Percentiles rank a stretch among this genome's conserved stretches.
Conservation (phyloP, 1,140 invertebrate genomes). For the Chrysoperla carnea region DNA sequence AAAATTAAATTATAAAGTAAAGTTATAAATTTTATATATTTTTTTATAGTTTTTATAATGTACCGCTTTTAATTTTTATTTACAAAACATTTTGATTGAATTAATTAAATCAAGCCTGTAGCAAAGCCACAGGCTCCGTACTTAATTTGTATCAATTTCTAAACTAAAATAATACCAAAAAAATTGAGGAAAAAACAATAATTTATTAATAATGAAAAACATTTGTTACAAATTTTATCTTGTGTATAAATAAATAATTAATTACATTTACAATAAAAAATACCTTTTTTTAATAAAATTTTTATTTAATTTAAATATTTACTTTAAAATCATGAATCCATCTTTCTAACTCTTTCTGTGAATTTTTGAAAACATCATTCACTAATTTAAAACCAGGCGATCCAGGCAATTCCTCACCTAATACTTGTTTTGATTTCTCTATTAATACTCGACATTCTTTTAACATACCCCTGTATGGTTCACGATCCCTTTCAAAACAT, state of each 20-base stretch:
- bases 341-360: constrained; percentile 16
- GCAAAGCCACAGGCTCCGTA: no score
- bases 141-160: no score
- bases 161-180: neutral
- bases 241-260: neutral
- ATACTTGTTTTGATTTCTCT: constrained; percentile 22
- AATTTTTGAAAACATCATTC: constrained; percentile 19
- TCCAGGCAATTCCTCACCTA: constrained; percentile 28
- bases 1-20: no score
- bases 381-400: constrained; percentile 28
- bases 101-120: no score
- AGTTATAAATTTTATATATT: no score
- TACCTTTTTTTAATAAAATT: neutral
- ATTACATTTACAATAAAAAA: neutral
- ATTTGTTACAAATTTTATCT: neutral
- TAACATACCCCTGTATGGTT: constrained; percentile 4
- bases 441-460: constrained; percentile 25
- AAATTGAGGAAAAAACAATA: neutral
- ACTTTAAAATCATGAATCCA: constrained; percentile 16
- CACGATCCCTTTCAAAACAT: constrained; percentile 11
- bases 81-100: no score
- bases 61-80: no score
- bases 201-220: neutral
- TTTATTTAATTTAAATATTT: neutral
- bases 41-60: no score